phyloP scores from a whole-genome alignment of 2,888 invertebrate species.

The Dynastes tityus region DNA sequence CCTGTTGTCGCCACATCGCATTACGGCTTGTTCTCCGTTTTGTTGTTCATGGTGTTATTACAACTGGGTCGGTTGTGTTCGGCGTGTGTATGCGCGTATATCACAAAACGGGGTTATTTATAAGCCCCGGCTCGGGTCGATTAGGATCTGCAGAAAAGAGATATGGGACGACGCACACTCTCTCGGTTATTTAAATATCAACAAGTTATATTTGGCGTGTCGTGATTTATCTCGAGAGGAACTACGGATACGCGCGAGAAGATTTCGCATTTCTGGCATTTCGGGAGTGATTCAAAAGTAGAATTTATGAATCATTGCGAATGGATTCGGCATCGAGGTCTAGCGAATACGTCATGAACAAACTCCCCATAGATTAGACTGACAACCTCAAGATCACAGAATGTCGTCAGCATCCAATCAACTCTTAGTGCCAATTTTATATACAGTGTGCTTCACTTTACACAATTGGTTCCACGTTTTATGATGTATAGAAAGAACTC shows the following conservation, averaged over 20 bases:
- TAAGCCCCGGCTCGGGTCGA: slow-evolving; percentile 34
- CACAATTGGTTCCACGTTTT: too few relatives aligned
- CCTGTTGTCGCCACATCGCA: slow-evolving; percentile 10
- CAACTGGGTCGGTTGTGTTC: slow-evolving; percentile 32
- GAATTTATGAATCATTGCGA: slow-evolving; percentile 15
- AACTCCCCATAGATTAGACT: too few relatives aligned
- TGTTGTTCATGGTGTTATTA: slow-evolving; percentile 31
- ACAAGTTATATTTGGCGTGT: slow-evolving; percentile 49
- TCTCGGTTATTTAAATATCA: slow-evolving; percentile 48
- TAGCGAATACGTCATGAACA: background rate
- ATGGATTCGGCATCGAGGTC: background rate
- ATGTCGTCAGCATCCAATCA: too few relatives aligned
- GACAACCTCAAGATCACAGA: too few relatives aligned
- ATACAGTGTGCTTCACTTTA: too few relatives aligned
- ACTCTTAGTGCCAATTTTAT: too few relatives aligned
- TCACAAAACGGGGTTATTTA: slow-evolving; percentile 39
- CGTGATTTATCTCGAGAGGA: slow-evolving; percentile 28
- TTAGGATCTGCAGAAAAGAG: slow-evolving; percentile 45
- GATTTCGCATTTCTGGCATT: slow-evolving; percentile 1
- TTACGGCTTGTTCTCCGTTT: background rate
- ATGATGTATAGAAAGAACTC: too few relatives aligned
- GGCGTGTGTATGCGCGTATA: slow-evolving; percentile 14
- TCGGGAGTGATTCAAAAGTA: background rate
- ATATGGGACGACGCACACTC: slow-evolving; percentile 39
- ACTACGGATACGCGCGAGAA: slow-evolving; percentile 15